Percentiles rank a stretch among this genome's conserved stretches.
phyloP scores from a whole-genome alignment of 2,797 vertebrate species.

The Fistularia tabacaria region DNA sequence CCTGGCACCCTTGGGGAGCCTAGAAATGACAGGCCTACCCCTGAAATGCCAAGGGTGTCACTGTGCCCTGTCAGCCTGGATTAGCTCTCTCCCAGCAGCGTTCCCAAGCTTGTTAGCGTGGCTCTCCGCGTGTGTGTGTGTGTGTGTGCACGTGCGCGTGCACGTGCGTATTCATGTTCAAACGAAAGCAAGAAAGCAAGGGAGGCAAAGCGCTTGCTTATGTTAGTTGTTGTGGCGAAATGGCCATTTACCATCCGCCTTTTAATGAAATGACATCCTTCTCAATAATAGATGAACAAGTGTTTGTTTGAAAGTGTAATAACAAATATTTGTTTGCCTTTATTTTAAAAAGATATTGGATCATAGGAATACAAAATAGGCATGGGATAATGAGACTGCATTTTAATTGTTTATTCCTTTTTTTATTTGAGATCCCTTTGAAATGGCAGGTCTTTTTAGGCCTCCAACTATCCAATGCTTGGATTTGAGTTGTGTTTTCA shows the following conservation, averaged over 20 bases:
- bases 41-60: slow-evolving; percentile 75
- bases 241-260: slow-evolving; percentile 23
- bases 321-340: too few species aligned
- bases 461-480: slow-evolving; percentile 4
- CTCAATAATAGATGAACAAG: slow-evolving; percentile 37
- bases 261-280: slow-evolving; percentile 16
- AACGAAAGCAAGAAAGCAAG: slow-evolving; percentile 26
- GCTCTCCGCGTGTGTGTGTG: slow-evolving; percentile 29
- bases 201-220: slow-evolving; percentile 23
- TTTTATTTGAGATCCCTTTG: slow-evolving; percentile 1
- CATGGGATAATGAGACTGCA: background rate
- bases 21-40: slow-evolving; percentile 56
- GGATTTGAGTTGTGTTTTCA: slow-evolving; percentile 4
- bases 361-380: too few species aligned
- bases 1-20: slow-evolving; percentile 59
- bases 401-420: slow-evolving; percentile 20
- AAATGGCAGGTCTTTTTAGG: slow-evolving; percentile 1
- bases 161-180: slow-evolving; percentile 35
- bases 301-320: slow-evolving; percentile 5
- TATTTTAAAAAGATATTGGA: too few species aligned
- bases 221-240: slow-evolving; percentile 38
- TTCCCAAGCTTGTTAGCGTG: slow-evolving; percentile 55
- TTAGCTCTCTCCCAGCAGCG: slow-evolving; percentile 64
- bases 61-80: slow-evolving; percentile 70
- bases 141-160: slow-evolving; percentile 31